These are phyloP conservation scores for Tipula lateralis DNA, from an alignment of 2,888 invertebrate species.

Conservation along the genomic window DNA sequence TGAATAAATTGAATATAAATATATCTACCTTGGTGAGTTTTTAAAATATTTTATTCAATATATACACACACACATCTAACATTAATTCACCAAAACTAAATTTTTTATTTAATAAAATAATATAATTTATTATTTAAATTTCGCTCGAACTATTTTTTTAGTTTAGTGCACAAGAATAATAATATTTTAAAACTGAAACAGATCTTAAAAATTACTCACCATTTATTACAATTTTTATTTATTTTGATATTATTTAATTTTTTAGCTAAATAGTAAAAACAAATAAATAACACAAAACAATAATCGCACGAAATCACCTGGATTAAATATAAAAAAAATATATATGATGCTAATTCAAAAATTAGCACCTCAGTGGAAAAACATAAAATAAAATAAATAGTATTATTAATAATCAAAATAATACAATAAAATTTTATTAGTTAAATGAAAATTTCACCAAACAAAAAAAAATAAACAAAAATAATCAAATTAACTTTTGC, in stretches of 20 bases:
- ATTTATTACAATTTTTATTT: constrained; percentile 19
- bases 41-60: constrained; percentile 15
- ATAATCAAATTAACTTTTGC: not conserved
- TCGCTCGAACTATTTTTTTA: not conserved
- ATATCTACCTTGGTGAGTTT: not conserved
- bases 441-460: not conserved
- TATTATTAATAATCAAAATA: constrained; percentile 11
- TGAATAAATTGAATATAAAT: not conserved
- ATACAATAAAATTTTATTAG: constrained; percentile 16
- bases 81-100: not conserved
- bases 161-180: not conserved
- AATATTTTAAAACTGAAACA: not conserved
- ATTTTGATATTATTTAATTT: constrained; percentile 9
- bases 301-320: not conserved
- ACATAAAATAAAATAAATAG: not conserved
- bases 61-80: not conserved
- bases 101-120: not conserved
- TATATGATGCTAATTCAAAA: constrained; percentile 11
- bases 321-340: not conserved
- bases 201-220: not conserved
- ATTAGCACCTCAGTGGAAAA: not conserved
- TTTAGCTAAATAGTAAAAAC: not conserved
- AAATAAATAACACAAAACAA: not conserved
- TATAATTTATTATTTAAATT: too few relatives aligned
- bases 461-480: not conserved